Percentiles rank a stretch among this genome's conserved stretches.
Conservation (phyloP, 2,888 invertebrate genomes). For the Steromphala cineraria region DNA sequence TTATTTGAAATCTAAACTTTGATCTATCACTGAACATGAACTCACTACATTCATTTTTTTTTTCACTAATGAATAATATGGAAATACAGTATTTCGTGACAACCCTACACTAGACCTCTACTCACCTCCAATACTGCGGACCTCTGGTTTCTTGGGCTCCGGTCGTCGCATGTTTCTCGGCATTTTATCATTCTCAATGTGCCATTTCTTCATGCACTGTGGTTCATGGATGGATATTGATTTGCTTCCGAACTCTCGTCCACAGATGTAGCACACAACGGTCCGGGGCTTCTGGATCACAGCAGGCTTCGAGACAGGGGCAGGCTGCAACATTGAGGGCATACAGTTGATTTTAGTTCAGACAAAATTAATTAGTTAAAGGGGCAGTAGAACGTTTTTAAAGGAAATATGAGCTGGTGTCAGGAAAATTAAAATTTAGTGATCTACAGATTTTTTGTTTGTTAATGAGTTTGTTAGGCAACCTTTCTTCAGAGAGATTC, state of each 20-base stretch:
- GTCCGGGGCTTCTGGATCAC: slow-evolving; percentile 70
- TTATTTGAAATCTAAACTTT: too few species aligned
- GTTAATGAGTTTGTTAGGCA: too few species aligned
- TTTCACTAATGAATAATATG: too few species aligned
- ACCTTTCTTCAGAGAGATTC: too few species aligned
- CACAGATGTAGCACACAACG: slow-evolving; percentile 81
- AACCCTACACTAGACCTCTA: neutral
- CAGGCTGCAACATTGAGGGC: slow-evolving; percentile 19
- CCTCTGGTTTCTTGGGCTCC: slow-evolving; percentile 80
- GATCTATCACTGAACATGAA: too few species aligned
- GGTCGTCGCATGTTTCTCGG: slow-evolving; percentile 78
- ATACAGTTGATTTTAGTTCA: too few species aligned
- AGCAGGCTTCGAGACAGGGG: slow-evolving; percentile 26
- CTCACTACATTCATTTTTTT: too few species aligned
- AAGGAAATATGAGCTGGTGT: too few species aligned
- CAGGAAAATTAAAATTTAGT: too few species aligned
- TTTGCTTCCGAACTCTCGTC: slow-evolving; percentile 81
- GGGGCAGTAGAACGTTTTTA: too few species aligned
- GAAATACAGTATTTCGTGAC: neutral
- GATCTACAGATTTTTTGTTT: too few species aligned
- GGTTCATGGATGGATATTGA: slow-evolving; percentile 83
- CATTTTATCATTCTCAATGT: slow-evolving; percentile 79
- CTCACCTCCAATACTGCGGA: slow-evolving; percentile 64
- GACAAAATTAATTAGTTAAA: too few species aligned
- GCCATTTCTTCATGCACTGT: slow-evolving; percentile 82